Evolutionary conservation across 1,140 invertebrate species (phyloP), one percentile per base, ranked within the genome.

Genomic region (Probaryconus sp.): DNA sequence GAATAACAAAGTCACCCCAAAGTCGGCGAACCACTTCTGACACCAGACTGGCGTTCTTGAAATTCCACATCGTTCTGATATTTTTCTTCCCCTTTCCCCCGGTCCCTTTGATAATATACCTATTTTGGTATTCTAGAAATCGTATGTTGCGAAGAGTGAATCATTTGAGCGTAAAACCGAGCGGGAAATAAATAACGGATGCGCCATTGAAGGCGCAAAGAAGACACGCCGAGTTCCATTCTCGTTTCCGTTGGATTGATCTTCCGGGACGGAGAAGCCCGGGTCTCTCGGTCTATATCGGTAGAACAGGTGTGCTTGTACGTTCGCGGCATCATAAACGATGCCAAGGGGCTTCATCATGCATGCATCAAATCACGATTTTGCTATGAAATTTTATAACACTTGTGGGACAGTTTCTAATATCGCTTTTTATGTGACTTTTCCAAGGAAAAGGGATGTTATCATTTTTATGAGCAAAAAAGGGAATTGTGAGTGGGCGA

Each of bases 1-100:
- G 77, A 84, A 84, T 84, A 79, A 84, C 82, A 84, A 84, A 83
- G 81, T 83, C 73, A 38, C 47, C 38, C 47, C 60, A 69, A 70
- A 24, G 51, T 69, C 79, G n/a, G n/a, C n/a, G n/a, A n/a, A n/a
- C n/a, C n/a, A n/a, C n/a, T n/a, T n/a, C n/a, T n/a, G n/a, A n/a
- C n/a, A n/a, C n/a, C n/a, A n/a, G n/a, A n/a, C n/a, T n/a, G n/a
- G n/a, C n/a, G n/a, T n/a, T n/a, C n/a, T n/a, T n/a, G n/a, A n/a
- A n/a, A n/a, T n/a, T n/a, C n/a, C n/a, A n/a, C n/a, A n/a, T n/a
- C n/a, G n/a, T n/a, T n/a, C n/a, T n/a, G n/a, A n/a, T n/a, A n/a
- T n/a, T n/a, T 68, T 55, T 37, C 28, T 67, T 48, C 9, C 50
- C 14, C 14, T 38, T 71, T 14, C 24, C 18, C 13, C 42, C 40